A percentile compares a stretch with the other conserved stretches of the same genome.
Evolutionary conservation across 2,797 vertebrate species (phyloP).

Genomic region (Coregonus sp.): DNA sequence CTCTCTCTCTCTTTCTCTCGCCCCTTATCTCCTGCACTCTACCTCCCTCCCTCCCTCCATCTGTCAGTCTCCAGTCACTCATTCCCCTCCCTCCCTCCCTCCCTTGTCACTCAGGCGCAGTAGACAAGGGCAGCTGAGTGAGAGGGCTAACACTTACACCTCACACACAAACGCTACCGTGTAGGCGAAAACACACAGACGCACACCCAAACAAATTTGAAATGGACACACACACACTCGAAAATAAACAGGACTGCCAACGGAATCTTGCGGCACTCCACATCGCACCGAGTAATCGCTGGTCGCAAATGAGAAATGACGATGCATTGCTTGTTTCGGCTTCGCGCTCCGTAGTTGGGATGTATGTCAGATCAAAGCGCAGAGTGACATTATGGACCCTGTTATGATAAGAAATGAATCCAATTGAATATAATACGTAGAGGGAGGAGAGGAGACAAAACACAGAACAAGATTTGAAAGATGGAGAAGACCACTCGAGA

Average conservation of each 20-base stretch:
- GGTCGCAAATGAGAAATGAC: slow-evolving; percentile 1
- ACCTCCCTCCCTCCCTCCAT: slow-evolving; percentile 26
- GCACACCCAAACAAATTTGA: not conserved
- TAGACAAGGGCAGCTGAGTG: slow-evolving; percentile 50
- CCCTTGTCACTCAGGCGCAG: slow-evolving; percentile 38
- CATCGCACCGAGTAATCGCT: not conserved
- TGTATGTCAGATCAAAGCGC: too few species aligned
- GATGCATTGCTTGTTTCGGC: too few species aligned
- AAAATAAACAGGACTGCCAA: slow-evolving; percentile 4
- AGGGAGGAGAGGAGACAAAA: too few species aligned
- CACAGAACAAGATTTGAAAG: too few species aligned
- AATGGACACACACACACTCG: not conserved
- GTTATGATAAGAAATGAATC: too few species aligned
- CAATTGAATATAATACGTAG: too few species aligned
- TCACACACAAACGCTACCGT: slow-evolving; percentile 38
- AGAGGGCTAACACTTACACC: slow-evolving; percentile 11
- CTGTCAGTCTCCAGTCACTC: slow-evolving; percentile 43
- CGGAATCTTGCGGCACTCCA: not conserved
- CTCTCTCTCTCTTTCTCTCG: slow-evolving; percentile 6
- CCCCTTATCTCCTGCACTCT: slow-evolving; percentile 12
- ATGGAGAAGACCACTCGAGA: too few species aligned
- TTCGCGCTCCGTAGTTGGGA: too few species aligned
- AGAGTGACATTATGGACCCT: too few species aligned
- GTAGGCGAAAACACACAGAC: not conserved
- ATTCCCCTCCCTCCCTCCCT: slow-evolving; percentile 24